A percentile compares a stretch with the other conserved stretches of the same genome.
Conservation (phyloP, 2,113 vertebrate genomes). For the Acrocephalus kingi region DNA sequence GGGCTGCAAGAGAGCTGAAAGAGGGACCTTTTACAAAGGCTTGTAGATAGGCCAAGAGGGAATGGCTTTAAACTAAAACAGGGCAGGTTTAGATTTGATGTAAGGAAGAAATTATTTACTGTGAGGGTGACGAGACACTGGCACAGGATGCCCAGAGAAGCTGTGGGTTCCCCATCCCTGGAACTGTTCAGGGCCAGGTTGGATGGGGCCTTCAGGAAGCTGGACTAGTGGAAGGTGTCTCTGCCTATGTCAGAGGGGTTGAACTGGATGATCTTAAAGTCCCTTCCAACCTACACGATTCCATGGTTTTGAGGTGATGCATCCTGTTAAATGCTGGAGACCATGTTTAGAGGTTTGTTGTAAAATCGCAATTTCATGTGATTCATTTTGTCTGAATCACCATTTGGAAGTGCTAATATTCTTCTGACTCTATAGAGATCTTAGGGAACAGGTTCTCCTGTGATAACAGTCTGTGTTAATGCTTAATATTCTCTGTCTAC, state of each 20-base stretch:
- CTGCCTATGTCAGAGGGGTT: neutral
- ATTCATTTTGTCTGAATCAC: neutral
- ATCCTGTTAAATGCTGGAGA: neutral
- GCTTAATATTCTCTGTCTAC: neutral
- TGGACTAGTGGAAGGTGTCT: neutral
- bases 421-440: neutral
- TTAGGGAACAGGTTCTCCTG: neutral
- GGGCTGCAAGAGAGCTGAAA: neutral
- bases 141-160: neutral
- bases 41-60: neutral
- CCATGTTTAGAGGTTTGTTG: neutral
- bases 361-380: neutral
- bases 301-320: neutral
- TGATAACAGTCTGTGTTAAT: neutral
- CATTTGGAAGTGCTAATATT: neutral
- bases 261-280: neutral
- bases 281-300: neutral
- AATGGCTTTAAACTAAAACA: neutral
- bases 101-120: neutral
- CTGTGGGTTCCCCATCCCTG: neutral
- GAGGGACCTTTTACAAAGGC: neutral
- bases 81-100: neutral
- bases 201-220: neutral
- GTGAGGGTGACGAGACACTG: neutral
- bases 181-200: neutral